These are phyloP conservation scores for Epirrhoe tristata DNA, from an alignment of 2,888 invertebrate species.

Conservation along the genomic window DNA sequence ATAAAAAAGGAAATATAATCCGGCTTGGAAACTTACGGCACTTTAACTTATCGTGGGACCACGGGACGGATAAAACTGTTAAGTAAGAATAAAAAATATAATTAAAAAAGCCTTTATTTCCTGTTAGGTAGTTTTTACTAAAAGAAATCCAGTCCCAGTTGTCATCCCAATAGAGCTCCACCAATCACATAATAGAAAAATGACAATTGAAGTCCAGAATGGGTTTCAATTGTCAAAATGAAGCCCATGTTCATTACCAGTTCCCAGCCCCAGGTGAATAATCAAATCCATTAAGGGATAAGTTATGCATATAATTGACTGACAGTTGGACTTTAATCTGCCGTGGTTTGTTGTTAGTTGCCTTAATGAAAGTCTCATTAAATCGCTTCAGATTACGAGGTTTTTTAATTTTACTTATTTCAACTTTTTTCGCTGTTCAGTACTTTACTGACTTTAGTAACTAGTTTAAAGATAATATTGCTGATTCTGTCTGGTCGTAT, in stretches of 20 bases:
- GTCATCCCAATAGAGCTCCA: too few species aligned
- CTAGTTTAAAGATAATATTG: background rate
- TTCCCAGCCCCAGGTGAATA: too few species aligned
- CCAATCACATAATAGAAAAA: too few species aligned
- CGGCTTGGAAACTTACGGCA: constrained; percentile 16
- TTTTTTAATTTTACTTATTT: constrained; percentile 15
- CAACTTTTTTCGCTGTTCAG: constrained; percentile 6
- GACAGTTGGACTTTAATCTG: constrained; percentile 2
- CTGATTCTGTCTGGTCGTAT: background rate
- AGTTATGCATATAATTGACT: too few species aligned
- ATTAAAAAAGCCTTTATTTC: too few species aligned
- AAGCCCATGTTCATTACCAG: too few species aligned
- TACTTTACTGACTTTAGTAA: background rate
- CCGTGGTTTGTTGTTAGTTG: too few species aligned
- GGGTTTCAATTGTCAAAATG: too few species aligned
- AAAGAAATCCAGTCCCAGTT: too few species aligned
- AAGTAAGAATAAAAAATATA: too few species aligned
- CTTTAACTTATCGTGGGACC: constrained; percentile 10
- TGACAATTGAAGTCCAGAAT: too few species aligned
- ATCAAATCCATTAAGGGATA: too few species aligned
- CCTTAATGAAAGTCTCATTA: constrained; percentile 10
- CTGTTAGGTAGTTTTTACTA: background rate
- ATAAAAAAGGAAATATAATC: constrained; percentile 13
- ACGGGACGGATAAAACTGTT: constrained; percentile 1
- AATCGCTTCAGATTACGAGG: constrained; percentile 10